Percentiles rank a stretch among this genome's conserved stretches.
Conservation (phyloP, 2,888 invertebrate species). For the Hoplodrina ambigua region DNA sequence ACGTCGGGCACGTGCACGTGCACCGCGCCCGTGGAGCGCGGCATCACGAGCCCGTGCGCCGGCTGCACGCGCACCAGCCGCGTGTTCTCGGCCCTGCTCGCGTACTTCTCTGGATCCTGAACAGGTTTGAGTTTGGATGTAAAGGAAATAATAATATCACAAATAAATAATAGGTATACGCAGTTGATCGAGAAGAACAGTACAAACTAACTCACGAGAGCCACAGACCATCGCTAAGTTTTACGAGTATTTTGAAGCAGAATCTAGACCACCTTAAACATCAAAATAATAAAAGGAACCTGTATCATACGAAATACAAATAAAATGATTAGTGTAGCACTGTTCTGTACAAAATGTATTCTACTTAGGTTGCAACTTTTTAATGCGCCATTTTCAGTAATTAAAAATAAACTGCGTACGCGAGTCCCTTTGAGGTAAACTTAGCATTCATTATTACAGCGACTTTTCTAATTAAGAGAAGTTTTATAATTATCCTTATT, state of each 20-base stretch:
- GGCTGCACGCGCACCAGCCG: constrained; percentile 66
- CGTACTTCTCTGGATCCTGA: constrained; percentile 33
- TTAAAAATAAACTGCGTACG: constrained; percentile 1
- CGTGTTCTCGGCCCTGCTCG: constrained; percentile 13
- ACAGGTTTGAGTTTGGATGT: neutral
- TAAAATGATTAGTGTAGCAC: neutral
- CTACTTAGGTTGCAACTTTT: neutral
- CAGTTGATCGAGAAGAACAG: no score
- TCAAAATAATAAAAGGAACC: neutral
- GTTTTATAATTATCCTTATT: constrained; percentile 7
- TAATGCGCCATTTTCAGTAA: neutral
- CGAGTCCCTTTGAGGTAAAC: constrained; percentile 18
- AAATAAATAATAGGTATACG: no score
- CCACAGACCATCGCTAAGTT: no score
- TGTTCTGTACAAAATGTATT: neutral
- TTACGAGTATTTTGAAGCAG: no score
- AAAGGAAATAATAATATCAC: no score
- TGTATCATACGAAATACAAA: neutral
- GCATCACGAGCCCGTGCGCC: constrained; percentile 57
- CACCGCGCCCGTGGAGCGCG: constrained; percentile 61
- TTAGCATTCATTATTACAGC: constrained; percentile 25
- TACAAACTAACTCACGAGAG: no score
- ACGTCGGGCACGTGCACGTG: constrained; percentile 72
- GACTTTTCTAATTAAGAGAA: constrained; percentile 13
- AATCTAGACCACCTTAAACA: neutral